Evolutionary conservation across 2,888 invertebrate species (phyloP).

Genomic region (Hyppa rectilinea): DNA sequence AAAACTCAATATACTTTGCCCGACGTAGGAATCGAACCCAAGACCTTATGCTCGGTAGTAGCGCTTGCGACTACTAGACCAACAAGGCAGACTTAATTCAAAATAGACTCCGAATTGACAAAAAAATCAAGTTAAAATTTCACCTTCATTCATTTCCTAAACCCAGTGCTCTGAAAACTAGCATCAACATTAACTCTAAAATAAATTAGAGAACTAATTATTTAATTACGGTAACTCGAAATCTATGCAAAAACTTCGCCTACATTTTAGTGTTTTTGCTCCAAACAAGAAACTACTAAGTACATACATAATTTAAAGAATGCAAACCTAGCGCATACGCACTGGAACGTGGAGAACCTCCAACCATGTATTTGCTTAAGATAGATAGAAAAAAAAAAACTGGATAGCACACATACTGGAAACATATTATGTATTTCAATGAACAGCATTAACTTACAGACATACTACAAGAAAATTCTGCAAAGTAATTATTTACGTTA

Average conservation of each 20-base stretch:
- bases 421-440: constrained; percentile 25
- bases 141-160: constrained; percentile 18
- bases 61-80: too few relatives aligned
- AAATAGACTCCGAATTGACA: background rate
- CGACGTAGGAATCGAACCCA: too few relatives aligned
- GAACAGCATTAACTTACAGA: background rate
- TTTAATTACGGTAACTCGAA: constrained; percentile 36
- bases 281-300: constrained; percentile 26
- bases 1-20: too few relatives aligned
- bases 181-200: constrained; percentile 8
- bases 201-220: constrained; percentile 49
- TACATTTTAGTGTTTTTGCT: constrained; percentile 37
- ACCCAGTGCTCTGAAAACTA: constrained; percentile 27
- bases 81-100: too few relatives aligned
- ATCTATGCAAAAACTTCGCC: constrained; percentile 13
- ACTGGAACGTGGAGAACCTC: constrained; percentile 19
- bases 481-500: too few relatives aligned
- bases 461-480: background rate
- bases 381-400: constrained; percentile 21
- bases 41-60: too few relatives aligned
- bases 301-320: constrained; percentile 39
- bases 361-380: constrained; percentile 37
- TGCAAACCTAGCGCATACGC: constrained; percentile 2
- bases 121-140: constrained; percentile 9
- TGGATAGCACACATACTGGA: constrained; percentile 24